phyloP scores from a whole-genome alignment of 2,113 vertebrate species.

The Anguilla rostrata region DNA sequence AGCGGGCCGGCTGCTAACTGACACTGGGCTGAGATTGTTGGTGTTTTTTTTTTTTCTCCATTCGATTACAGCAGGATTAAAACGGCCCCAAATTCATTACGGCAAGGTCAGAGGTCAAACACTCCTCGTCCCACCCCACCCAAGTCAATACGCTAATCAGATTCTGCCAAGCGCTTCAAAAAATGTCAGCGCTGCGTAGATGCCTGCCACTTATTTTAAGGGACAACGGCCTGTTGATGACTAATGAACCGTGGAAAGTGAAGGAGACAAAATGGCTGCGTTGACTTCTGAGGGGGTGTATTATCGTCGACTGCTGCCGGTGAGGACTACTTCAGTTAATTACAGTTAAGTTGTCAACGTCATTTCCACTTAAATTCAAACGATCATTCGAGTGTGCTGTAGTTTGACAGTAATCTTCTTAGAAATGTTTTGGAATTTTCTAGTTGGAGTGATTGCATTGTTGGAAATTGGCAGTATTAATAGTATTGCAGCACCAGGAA shows the following conservation, averaged over 20 bases:
- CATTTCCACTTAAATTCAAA: background rate
- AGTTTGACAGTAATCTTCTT: background rate
- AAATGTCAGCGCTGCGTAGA: background rate
- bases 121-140: background rate
- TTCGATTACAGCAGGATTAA: background rate
- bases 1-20: background rate
- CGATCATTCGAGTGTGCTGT: background rate
- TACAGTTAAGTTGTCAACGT: background rate
- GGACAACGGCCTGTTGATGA: background rate
- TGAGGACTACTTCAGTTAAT: background rate
- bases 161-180: background rate
- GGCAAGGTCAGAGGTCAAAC: background rate
- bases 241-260: background rate
- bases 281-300: background rate
- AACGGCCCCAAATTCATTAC: background rate
- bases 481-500: background rate
- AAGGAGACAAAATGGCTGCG: background rate
- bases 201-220: background rate
- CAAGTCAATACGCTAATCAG: background rate
- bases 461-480: background rate
- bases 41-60: background rate
- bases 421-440: background rate
- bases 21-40: background rate
- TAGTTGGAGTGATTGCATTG: background rate
- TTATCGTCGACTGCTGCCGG: background rate